phyloP scores from a whole-genome alignment of 2,888 invertebrate species.

The Drosophila barbarae region DNA sequence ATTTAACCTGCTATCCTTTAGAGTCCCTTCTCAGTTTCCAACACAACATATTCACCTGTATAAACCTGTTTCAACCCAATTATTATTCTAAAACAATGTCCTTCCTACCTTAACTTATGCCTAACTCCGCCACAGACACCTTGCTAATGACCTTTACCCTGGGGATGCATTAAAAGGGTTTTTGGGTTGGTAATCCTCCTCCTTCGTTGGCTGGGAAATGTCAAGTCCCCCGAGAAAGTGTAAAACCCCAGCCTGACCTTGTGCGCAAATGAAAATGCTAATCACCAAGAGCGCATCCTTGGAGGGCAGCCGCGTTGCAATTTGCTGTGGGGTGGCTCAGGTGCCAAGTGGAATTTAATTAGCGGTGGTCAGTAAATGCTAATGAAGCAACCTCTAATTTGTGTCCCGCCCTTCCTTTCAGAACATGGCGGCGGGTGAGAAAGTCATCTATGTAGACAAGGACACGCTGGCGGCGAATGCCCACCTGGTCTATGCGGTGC shows the following conservation, averaged over 20 bases:
- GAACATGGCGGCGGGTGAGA: slow-evolving; percentile 75
- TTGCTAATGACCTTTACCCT: slow-evolving; percentile 22
- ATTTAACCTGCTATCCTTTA: neutral
- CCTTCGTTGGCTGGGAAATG: slow-evolving; percentile 33
- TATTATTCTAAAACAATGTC: slow-evolving; percentile 3
- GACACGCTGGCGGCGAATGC: slow-evolving; percentile 77
- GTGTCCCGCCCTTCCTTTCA: slow-evolving; percentile 40
- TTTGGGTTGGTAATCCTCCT: neutral
- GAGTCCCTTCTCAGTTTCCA: neutral
- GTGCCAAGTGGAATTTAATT: slow-evolving; percentile 59
- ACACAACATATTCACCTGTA: neutral
- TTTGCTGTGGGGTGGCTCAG: slow-evolving; percentile 39
- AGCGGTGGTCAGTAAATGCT: slow-evolving; percentile 65
- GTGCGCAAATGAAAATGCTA: slow-evolving; percentile 45
- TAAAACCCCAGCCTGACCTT: slow-evolving; percentile 56
- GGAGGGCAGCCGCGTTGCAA: slow-evolving; percentile 47
- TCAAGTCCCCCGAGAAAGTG: slow-evolving; percentile 52
- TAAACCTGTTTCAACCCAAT: neutral
- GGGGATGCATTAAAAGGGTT: slow-evolving; percentile 28
- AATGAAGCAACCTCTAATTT: slow-evolving; percentile 48
- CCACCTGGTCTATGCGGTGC: slow-evolving; percentile 73
- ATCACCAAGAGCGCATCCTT: slow-evolving; percentile 53
- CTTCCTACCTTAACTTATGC: slow-evolving; percentile 17
- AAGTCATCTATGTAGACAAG: slow-evolving; percentile 77
- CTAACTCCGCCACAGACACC: slow-evolving; percentile 14